These are phyloP conservation scores for Oscheius sp. DNA, from an alignment of 2,888 invertebrate genomes.

Conservation along the genomic window DNA sequence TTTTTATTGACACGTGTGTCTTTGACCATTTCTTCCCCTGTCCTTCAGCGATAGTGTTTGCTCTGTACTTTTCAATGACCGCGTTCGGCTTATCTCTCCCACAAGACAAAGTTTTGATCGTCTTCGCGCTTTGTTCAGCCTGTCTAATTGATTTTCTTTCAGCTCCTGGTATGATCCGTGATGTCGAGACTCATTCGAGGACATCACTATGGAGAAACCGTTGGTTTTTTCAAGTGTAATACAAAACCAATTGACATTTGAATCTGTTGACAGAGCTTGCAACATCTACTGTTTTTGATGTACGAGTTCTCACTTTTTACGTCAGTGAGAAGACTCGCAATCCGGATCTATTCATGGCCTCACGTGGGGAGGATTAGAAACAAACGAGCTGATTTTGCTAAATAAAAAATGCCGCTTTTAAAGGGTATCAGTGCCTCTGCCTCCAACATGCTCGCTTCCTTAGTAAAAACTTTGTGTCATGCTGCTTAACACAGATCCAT, in stretches of 20 bases:
- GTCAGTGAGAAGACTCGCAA: no score
- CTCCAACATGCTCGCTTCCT: no score
- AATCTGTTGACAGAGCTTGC: neutral
- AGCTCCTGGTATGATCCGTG: neutral
- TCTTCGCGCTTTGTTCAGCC: constrained; percentile 7
- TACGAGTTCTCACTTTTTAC: no score
- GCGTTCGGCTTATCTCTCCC: constrained; percentile 24
- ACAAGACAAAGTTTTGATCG: constrained; percentile 11
- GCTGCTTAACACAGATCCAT: no score
- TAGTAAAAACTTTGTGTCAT: no score
- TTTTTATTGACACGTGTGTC: no score
- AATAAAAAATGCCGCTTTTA: no score
- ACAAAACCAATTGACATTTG: constrained; percentile 7
- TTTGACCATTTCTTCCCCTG: neutral
- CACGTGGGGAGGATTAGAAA: no score
- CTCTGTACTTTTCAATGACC: constrained; percentile 32
- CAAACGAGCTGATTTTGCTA: no score
- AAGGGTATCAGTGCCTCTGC: no score
- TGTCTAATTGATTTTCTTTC: constrained; percentile 7
- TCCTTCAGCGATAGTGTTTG: constrained; percentile 28
- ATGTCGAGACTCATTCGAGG: constrained; percentile 17
- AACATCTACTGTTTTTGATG: no score
- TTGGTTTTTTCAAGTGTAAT: constrained; percentile 24
- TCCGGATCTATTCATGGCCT: no score
- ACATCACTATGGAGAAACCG: constrained; percentile 2